Evolutionary conservation across 2,113 vertebrate species (phyloP).

Genomic region (Amphiprion percula): DNA sequence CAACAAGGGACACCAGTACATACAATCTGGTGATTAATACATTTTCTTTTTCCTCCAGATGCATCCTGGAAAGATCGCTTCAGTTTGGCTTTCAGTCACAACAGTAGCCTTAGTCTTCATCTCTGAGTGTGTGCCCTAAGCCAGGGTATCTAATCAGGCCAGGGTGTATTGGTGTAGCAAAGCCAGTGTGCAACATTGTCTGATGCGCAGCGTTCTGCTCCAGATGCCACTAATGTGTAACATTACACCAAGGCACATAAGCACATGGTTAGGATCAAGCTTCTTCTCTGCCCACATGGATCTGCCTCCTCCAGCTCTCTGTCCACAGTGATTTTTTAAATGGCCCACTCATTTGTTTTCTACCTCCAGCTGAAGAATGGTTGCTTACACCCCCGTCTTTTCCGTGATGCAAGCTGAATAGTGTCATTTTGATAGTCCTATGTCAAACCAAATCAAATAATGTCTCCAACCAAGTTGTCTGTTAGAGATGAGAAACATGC

Average conservation of each 20-base stretch:
- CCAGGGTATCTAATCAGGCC: slow-evolving; percentile 22
- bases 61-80: no score
- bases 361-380: not conserved
- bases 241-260: not conserved
- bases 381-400: not conserved
- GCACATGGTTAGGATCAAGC: slow-evolving; percentile 9
- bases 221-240: slow-evolving; percentile 56
- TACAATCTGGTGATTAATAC: no score
- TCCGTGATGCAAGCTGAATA: not conserved
- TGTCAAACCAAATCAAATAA: slow-evolving; percentile 5
- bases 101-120: not conserved
- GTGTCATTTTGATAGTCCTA: no score
- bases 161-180: slow-evolving; percentile 39
- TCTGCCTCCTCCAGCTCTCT: not conserved
- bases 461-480: not conserved
- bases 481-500: not conserved
- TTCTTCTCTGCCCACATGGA: slow-evolving; percentile 9
- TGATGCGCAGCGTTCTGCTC: slow-evolving; percentile 51
- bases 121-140: slow-evolving; percentile 12
- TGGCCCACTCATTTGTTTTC: not conserved
- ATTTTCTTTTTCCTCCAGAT: no score
- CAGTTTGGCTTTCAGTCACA: no score
- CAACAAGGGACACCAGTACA: no score
- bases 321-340: not conserved
- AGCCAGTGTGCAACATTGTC: slow-evolving; percentile 58